Base-by-base conservation (phyloP, 2,797 vertebrate genomes). In the Pantherophis vulpinus region DNA sequence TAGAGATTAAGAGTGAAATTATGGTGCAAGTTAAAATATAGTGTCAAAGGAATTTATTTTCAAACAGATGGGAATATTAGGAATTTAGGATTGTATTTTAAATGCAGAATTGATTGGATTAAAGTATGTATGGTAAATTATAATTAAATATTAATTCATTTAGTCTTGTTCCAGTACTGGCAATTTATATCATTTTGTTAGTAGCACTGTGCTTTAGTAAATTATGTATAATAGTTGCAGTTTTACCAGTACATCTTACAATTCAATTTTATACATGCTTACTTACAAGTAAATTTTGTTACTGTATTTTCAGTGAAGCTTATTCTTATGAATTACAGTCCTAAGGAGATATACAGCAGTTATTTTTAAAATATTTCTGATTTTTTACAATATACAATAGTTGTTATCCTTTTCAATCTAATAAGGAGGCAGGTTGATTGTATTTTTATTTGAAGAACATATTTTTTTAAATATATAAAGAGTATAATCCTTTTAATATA, bases 101-200 rank as follows among this genome's bases (percentile, higher is more conserved):
- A 51, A 60, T 83, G 32, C 70, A 32, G 37, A 87, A 79, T 56
- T 92, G 8, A 27, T 94, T 94, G 87, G 89, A 56, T 93, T 92
- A 56, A 56, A 56, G 8, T 54, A 91, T 87, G 32, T 25, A 60
- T 2, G 16, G 37, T 47, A 42, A 70, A 27, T 0, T 59, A 2
- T 29, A 59, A n/a, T 29, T 87, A 58, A 0, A 92, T 93, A 70
- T 83, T 79, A 32, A 3, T 90, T 42, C 37, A 88, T 92, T 92
- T 54, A 63, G 0, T 94, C 61, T 51, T 8, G 63, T 88, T 91
- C 42, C n/a, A 79, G 18, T 91, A 95, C 83, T 0, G 8, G 47
- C 16, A 66, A 93, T 37, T 79, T 20, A 79, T 79, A 91, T 47
- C 66, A 59, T 93, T 86, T 94, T 92, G 91, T 14, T 63, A 93